Evolutionary conservation across 2,113 vertebrate genomes (phyloP), one percentile per base, ranked within the genome.

Genomic region (Numida meleagris): DNA sequence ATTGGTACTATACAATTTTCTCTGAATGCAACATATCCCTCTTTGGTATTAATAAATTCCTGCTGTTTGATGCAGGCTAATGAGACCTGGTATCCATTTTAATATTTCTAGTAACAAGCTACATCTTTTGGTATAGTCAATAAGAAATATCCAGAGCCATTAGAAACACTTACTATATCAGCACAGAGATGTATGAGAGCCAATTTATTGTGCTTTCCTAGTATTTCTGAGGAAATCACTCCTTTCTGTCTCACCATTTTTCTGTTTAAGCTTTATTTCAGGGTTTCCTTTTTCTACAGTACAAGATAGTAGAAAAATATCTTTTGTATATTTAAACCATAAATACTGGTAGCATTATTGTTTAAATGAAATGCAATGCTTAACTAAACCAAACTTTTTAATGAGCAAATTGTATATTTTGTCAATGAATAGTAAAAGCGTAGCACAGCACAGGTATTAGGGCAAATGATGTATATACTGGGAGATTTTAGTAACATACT

Each of bases 81-180:
- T 85, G 48, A 89, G n/a, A 59, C 29, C 12, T 61, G 65, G 21
- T 24, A 82, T 15, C 12, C 33, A 38, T 27, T 93, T 62, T n/a
- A 91, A 21, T 59, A 62, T 57, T 87, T 76, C 50, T 94, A 79
- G 55, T n/a, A 62, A 65, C 40, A 46, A 82, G 34, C 31, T 38
- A 59, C 12, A 75, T 82, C 33, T 77, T 76, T 50, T 5, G 24
- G 40, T 61, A 87, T n/a, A 82, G 34, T 48, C 46, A n/a, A 72
- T 89, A 91, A 91, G 63, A 94, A 91, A 94, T 58, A 88, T 16
- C 79, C 24, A 71, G 67, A 86, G 79, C 82, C 45, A 70, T 20
- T 38, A 66, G 29, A 84, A 89, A 43, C 16, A 12, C 50, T 50
- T 72, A 72, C 4, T 74, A 34, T 31, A 57, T 36, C 61, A 78